A percentile compares a stretch with the other conserved stretches of the same genome.
phyloP scores from a whole-genome alignment of 2,888 invertebrate species.

The Ennomos quercinarius region DNA sequence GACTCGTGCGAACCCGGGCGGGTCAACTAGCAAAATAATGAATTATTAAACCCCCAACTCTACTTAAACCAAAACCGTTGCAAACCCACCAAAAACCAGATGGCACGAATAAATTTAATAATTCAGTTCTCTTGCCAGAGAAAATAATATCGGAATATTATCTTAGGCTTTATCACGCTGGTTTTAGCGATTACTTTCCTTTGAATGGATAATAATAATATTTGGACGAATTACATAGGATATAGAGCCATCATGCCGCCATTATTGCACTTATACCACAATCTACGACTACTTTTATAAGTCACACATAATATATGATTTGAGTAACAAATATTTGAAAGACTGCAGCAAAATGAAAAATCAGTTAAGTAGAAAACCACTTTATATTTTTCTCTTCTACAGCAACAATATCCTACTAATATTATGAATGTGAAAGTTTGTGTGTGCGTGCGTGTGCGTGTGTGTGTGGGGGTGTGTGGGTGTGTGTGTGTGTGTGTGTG shows the following conservation, averaged over 20 bases:
- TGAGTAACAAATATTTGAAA: too few relatives aligned
- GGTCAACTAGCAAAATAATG: background rate
- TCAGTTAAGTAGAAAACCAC: too few relatives aligned
- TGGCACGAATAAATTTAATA: slow-evolving; percentile 70
- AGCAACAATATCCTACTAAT: too few relatives aligned
- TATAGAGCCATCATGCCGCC: background rate
- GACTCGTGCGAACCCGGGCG: too few relatives aligned
- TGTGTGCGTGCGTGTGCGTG: too few relatives aligned
- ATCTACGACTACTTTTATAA: background rate
- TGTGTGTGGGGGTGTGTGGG: too few relatives aligned
- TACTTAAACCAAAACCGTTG: slow-evolving; percentile 12
- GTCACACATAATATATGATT: too few relatives aligned
- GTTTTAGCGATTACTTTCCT: slow-evolving; percentile 54
- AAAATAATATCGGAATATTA: slow-evolving; percentile 54
- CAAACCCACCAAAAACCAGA: slow-evolving; percentile 56
- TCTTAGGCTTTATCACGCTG: slow-evolving; percentile 50
- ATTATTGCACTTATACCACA: slow-evolving; percentile 11
- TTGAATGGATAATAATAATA: slow-evolving; percentile 33
- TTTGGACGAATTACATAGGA: slow-evolving; percentile 2
- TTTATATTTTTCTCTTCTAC: too few relatives aligned
- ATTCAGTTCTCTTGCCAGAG: slow-evolving; percentile 54
- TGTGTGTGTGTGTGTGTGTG: too few relatives aligned
- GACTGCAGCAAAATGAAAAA: too few relatives aligned
- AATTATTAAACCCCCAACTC: slow-evolving; percentile 16
- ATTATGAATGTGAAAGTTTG: too few relatives aligned